Percentiles rank a stretch among this genome's conserved stretches.
These are phyloP conservation scores for Neosilurus hyrtlii DNA, from an alignment of 2,797 vertebrate species.

Conservation along the genomic window DNA sequence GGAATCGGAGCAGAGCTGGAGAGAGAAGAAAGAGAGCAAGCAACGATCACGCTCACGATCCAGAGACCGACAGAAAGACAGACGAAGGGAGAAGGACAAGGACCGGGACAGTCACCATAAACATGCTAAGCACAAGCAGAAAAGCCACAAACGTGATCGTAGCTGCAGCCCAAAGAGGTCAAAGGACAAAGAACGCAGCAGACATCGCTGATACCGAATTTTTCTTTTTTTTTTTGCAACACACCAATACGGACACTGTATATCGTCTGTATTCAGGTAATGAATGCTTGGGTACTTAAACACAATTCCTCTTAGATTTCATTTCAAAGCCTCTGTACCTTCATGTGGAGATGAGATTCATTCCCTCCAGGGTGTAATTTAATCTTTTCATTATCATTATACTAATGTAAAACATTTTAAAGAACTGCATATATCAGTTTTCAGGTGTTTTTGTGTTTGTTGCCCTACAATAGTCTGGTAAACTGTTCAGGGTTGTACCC, in stretches of 20 bases:
- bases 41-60: slow-evolving; percentile 72
- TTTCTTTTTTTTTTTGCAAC: too few species aligned
- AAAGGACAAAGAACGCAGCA: slow-evolving; percentile 80
- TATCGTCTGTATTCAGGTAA: too few species aligned
- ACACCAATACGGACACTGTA: background rate
- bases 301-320: background rate
- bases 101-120: slow-evolving; percentile 65
- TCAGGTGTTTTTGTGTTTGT: too few species aligned
- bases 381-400: background rate
- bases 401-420: too few species aligned
- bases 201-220: slow-evolving; percentile 39
- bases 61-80: slow-evolving; percentile 63
- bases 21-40: slow-evolving; percentile 70
- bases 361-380: too few species aligned
- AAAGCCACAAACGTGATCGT: slow-evolving; percentile 70
- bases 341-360: background rate
- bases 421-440: too few species aligned
- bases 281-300: background rate
- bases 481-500: too few species aligned
- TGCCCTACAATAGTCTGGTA: too few species aligned
- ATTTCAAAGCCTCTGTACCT: background rate
- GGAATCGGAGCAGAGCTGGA: slow-evolving; percentile 73
- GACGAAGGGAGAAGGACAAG: slow-evolving; percentile 45
- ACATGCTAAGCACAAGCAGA: slow-evolving; percentile 65
- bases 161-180: slow-evolving; percentile 83